Conservation (phyloP, 2,797 vertebrate species). For the Pyrrhura leucotis region DNA sequence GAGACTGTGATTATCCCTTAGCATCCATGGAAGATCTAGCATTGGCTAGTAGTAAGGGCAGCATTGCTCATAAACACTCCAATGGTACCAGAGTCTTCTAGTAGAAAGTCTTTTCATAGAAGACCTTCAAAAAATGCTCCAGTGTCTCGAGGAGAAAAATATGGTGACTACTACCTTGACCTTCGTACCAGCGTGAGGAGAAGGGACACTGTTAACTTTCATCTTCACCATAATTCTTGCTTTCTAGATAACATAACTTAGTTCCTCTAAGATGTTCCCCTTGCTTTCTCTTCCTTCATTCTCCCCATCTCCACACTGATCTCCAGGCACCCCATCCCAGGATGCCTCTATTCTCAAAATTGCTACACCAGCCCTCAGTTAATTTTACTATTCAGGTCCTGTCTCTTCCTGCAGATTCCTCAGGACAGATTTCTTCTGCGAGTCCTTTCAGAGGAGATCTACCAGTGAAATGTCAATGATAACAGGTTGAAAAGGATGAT, state of each 20-base stretch:
- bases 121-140: not conserved
- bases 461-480: not conserved
- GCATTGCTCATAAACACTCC: not conserved
- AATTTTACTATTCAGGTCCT: not conserved
- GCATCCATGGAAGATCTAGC: not conserved
- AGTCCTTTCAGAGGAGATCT: not conserved
- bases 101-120: not conserved
- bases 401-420: conserved; percentile 21
- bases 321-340: not conserved
- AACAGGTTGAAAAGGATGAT: not conserved
- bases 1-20: not conserved
- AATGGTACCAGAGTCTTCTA: not conserved
- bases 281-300: not conserved
- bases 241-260: not conserved
- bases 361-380: not conserved
- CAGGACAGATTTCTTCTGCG: conserved; percentile 1
- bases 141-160: not conserved
- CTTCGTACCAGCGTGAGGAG: not conserved
- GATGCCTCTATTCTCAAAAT: not conserved
- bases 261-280: not conserved
- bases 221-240: not conserved
- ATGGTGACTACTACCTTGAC: not conserved
- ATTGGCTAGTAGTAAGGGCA: not conserved
- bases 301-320: not conserved
- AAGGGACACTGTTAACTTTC: not conserved